Evolutionary conservation across 2,113 vertebrate genomes (phyloP), one percentile per base, ranked within the genome.

Genomic region (Indicator indicator): DNA sequence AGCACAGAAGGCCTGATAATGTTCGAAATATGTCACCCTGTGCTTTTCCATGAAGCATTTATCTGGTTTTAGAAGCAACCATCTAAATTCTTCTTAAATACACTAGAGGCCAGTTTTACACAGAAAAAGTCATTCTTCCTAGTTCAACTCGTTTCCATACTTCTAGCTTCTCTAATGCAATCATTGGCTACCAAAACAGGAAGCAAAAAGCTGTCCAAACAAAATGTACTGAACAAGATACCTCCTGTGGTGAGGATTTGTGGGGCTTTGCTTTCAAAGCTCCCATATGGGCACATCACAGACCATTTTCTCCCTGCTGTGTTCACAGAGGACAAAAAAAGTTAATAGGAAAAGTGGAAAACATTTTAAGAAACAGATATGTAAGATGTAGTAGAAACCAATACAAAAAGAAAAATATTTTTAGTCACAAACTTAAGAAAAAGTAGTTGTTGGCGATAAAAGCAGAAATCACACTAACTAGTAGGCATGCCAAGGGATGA

Each of bases 201-300:
- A 88, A 88, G 5, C 6, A 81, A 68, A 80, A 83, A 85, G 6
- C 24, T 76, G 11, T 54, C 6, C n/a, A 72, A 73, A 30, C 28
- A 58, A 67, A 67, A 40, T 30, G 1, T 21, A 12, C 44, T 62
- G 30, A 55, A 40, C 1, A 20, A 76, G 24, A 58, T 12, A 21
- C 11, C 73, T 28, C 56, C 7, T 21, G 38, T 0, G 0, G 19
- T n/a, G 38, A 3, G 2, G 40, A 60, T 83, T 52, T 68, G 32
- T 1, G 1, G 19, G 2, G 3, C 4, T 0, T 1, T 56, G 32
- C 7, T 50, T 77, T 59, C 17, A 55, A 13, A 70, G 19, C 4
- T 79, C 68, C 55, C 30, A 36, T 3, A 16, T 9, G 3, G 24
- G 5, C 21, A 74, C 12, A 68, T 1, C 19, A 32, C 16, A 71